Evolutionary conservation across 2,113 vertebrate genomes (phyloP).

Genomic region (Halcyon malimbica): DNA sequence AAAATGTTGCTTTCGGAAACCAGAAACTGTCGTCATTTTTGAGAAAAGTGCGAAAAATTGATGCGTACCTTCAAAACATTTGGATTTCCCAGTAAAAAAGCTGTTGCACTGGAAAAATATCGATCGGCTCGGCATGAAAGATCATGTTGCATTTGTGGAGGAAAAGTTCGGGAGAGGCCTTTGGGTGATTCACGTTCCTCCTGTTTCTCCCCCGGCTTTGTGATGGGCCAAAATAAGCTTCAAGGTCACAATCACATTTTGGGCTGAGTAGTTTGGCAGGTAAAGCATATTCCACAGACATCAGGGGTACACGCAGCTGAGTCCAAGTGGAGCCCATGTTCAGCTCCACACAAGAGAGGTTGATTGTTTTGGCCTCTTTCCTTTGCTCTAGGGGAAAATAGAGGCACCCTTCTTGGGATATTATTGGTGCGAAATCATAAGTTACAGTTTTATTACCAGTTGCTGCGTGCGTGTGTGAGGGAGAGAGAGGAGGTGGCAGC

Average conservation of each 20-base stretch:
- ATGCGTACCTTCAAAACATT: background rate
- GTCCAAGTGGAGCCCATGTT: slow-evolving; percentile 29
- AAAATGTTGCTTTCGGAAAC: background rate
- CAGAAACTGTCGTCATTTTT: background rate
- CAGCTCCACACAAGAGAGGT: slow-evolving; percentile 48
- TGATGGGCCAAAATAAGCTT: slow-evolving; percentile 22
- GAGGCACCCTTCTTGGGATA: slow-evolving; percentile 52
- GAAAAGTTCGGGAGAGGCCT: background rate
- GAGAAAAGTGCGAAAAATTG: background rate
- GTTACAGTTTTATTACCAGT: slow-evolving; percentile 68
- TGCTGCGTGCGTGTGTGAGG: slow-evolving; percentile 43
- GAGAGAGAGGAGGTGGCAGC: slow-evolving; percentile 29
- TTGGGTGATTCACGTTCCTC: slow-evolving; percentile 2
- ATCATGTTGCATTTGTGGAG: background rate
- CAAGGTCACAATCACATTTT: background rate
- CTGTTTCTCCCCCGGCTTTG: background rate
- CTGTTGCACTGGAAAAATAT: background rate
- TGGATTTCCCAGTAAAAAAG: background rate
- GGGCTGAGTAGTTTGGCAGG: slow-evolving; percentile 45
- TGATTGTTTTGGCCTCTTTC: slow-evolving; percentile 70
- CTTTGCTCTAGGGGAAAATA: slow-evolving; percentile 62
- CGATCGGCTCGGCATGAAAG: background rate
- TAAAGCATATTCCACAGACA: slow-evolving; percentile 40
- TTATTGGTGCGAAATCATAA: slow-evolving; percentile 68
- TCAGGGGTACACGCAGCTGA: background rate